These are phyloP conservation scores for Pycnonotus jocosus DNA, from an alignment of 2,113 vertebrate species.

Conservation along the genomic window DNA sequence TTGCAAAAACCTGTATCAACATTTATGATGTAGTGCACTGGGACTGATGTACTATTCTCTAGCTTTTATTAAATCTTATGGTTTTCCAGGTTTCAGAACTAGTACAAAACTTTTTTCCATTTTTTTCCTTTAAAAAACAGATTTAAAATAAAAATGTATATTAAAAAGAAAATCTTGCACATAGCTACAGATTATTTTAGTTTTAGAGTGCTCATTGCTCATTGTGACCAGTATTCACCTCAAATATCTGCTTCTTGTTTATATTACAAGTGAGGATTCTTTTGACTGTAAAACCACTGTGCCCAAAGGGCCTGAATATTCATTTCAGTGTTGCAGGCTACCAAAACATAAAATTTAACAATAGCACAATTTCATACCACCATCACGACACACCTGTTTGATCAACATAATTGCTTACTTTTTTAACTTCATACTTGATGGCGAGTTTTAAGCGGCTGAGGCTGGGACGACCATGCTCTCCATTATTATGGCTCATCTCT, in stretches of 20 bases:
- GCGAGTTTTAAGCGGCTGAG: conserved; percentile 92
- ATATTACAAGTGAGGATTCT: not conserved
- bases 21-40: not conserved
- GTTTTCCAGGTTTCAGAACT: not conserved
- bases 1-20: not conserved
- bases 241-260: not conserved
- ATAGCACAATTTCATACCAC: not conserved
- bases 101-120: not conserved
- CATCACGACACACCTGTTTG: not conserved
- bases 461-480: conserved; percentile 73
- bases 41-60: not conserved
- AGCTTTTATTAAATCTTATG: not conserved
- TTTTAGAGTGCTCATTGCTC: not conserved
- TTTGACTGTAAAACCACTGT: not conserved
- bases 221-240: not conserved
- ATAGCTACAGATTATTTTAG: not conserved
- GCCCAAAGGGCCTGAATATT: not conserved
- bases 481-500: conserved; percentile 64
- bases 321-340: not conserved
- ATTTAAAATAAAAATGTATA: not conserved
- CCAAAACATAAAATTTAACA: not conserved
- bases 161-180: not conserved
- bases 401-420: conserved; percentile 74
- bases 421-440: conserved; percentile 97
- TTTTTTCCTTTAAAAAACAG: not conserved